phyloP scores from a whole-genome alignment of 2,113 vertebrate species.

The Dryoscopus gambensis region DNA sequence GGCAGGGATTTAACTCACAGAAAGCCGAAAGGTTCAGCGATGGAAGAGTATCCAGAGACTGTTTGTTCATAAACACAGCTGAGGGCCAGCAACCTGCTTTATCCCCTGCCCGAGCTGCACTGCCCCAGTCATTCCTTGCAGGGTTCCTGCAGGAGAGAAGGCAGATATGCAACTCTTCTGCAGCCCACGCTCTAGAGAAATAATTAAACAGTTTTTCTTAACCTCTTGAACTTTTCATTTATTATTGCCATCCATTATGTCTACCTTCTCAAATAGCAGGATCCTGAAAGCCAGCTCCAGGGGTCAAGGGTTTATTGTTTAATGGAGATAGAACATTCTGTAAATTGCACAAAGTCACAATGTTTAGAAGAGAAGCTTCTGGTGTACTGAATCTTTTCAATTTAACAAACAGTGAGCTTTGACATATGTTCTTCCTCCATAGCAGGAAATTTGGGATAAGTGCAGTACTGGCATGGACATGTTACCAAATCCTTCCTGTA shows the following conservation, averaged over 20 bases:
- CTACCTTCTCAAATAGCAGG: conserved; percentile 77
- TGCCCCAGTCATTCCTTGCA: conserved; percentile 42
- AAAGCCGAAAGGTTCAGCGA: conserved; percentile 57
- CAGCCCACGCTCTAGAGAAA: conserved; percentile 75
- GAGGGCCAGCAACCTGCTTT: conserved; percentile 73
- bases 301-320: conserved; percentile 84
- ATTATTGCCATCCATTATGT: conserved; percentile 78
- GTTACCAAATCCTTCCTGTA: conserved; percentile 84
- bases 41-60: conserved; percentile 70
- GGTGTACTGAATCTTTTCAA: conserved; percentile 77
- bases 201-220: conserved; percentile 85
- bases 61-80: conserved; percentile 76
- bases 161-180: conserved; percentile 55
- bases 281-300: conserved; percentile 73
- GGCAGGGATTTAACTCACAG: conserved; percentile 62
- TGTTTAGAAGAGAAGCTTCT: conserved; percentile 85
- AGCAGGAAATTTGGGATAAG: conserved; percentile 83
- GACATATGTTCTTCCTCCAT: conserved; percentile 81
- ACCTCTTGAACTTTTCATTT: conserved; percentile 78
- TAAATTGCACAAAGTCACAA: conserved; percentile 83
- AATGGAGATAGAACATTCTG: conserved; percentile 87
- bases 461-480: conserved; percentile 78
- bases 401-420: conserved; percentile 79
- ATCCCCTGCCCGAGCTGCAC: neutral
- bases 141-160: conserved; percentile 45